These are phyloP conservation scores for Hyperopisus bebe DNA, from an alignment of 2,113 vertebrate genomes.

Conservation along the genomic window DNA sequence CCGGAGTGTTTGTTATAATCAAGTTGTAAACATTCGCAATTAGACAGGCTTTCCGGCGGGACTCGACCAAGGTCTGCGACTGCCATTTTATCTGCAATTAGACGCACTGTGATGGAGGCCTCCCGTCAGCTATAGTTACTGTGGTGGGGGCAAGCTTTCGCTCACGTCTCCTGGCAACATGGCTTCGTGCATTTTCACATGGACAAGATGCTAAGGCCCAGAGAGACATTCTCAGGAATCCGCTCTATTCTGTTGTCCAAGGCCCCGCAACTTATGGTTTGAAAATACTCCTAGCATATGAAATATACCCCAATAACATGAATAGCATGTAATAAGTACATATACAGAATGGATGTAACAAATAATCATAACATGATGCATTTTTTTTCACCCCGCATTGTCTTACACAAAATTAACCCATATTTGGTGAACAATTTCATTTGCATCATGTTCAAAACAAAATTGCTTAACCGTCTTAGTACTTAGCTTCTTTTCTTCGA, in stretches of 20 bases:
- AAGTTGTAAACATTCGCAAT: background rate
- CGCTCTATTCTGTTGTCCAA: background rate
- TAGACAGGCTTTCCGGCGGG: background rate
- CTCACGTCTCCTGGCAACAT: background rate
- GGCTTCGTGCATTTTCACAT: background rate
- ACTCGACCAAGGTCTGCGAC: background rate
- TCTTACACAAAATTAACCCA: background rate
- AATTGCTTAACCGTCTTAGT: background rate
- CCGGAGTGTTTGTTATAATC: background rate
- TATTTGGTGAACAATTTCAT: background rate
- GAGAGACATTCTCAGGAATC: background rate
- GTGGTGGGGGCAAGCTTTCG: background rate
- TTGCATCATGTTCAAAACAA: background rate
- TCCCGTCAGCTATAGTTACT: background rate
- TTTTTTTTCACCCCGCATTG: no score
- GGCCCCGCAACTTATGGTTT: background rate
- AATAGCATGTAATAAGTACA: background rate
- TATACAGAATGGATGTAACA: background rate
- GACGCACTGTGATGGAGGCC: background rate
- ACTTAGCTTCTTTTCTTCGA: background rate
- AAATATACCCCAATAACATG: background rate
- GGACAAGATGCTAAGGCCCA: background rate
- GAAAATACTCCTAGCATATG: background rate
- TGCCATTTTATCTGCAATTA: conserved; percentile 6
- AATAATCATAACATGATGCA: background rate